phyloP scores from a whole-genome alignment of 2,888 invertebrate species.

The Sceliomorpha sp. region DNA sequence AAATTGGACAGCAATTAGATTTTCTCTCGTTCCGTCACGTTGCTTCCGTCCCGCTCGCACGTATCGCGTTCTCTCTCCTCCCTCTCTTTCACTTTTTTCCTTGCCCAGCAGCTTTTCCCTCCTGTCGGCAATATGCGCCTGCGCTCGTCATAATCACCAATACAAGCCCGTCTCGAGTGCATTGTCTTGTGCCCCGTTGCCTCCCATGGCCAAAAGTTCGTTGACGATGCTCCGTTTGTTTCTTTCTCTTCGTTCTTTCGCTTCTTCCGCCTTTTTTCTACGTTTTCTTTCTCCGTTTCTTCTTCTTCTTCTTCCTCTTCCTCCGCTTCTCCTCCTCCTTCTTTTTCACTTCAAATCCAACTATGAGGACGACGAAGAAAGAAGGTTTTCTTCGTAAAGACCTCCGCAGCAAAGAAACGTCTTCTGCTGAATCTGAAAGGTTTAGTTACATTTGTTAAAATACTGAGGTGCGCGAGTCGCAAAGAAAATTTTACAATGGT shows the following conservation, averaged over 20 bases:
- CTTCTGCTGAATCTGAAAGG: slow-evolving; percentile 21
- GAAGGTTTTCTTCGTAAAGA: not conserved
- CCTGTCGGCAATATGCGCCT: slow-evolving; percentile 31
- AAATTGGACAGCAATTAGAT: slow-evolving; percentile 65
- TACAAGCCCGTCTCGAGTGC: slow-evolving; percentile 27
- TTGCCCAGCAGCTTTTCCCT: slow-evolving; percentile 15
- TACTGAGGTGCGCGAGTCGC: slow-evolving; percentile 4
- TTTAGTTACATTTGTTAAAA: slow-evolving; percentile 16
- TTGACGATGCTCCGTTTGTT: slow-evolving; percentile 35
- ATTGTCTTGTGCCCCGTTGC: slow-evolving; percentile 41
- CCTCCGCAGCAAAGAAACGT: slow-evolving; percentile 9
- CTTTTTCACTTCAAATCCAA: no score
- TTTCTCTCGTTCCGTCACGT: slow-evolving; percentile 50
- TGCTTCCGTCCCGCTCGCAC: slow-evolving; percentile 56
- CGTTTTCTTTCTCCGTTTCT: no score
- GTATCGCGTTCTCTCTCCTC: slow-evolving; percentile 43
- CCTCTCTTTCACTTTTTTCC: slow-evolving; percentile 40
- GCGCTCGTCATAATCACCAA: slow-evolving; percentile 33
- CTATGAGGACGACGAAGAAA: no score
- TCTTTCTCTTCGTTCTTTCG: slow-evolving; percentile 18
- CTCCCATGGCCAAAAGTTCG: slow-evolving; percentile 38
- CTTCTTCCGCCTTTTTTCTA: no score
- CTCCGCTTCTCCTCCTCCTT: no score
- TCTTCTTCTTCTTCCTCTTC: no score
- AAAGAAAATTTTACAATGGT: slow-evolving; percentile 1